Evolutionary conservation across 2,888 invertebrate species (phyloP).

Genomic region (Perdita meconis): DNA sequence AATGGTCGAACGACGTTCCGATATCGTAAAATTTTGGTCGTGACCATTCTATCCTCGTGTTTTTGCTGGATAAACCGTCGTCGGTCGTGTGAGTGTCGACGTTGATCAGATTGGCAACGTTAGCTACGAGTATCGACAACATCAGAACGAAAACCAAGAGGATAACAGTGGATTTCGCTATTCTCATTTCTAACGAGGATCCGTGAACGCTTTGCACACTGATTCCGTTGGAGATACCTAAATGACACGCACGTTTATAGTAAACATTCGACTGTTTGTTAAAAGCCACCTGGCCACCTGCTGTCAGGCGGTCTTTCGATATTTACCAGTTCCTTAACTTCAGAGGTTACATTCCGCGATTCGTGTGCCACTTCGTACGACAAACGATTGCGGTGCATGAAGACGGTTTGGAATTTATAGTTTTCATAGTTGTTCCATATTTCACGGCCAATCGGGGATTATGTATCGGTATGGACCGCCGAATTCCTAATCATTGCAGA

Average conservation of each 20-base stretch:
- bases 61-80: slow-evolving; percentile 44
- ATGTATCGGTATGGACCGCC: slow-evolving; percentile 30
- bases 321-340: slow-evolving; percentile 34
- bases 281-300: slow-evolving; percentile 49
- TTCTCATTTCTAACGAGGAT: slow-evolving; percentile 85
- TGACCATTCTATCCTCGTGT: slow-evolving; percentile 60
- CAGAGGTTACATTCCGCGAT: slow-evolving; percentile 33
- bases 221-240: slow-evolving; percentile 14
- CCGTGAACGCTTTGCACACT: slow-evolving; percentile 9
- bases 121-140: slow-evolving; percentile 89
- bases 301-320: slow-evolving; percentile 14
- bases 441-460: slow-evolving; percentile 3
- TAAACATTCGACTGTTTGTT: slow-evolving; percentile 28
- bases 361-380: neutral
- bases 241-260: slow-evolving; percentile 28
- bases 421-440: slow-evolving; percentile 32
- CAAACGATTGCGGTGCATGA: slow-evolving; percentile 1
- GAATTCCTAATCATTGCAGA: slow-evolving; percentile 19
- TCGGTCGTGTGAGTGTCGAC: slow-evolving; percentile 84
- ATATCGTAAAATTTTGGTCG: slow-evolving; percentile 82
- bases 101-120: slow-evolving; percentile 88
- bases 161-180: slow-evolving; percentile 87
- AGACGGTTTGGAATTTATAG: slow-evolving; percentile 25
- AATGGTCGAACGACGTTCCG: slow-evolving; percentile 86
- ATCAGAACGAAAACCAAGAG: slow-evolving; percentile 87